These are phyloP conservation scores for Athrips mouffetella DNA, from an alignment of 2,888 invertebrate genomes.

Conservation along the genomic window DNA sequence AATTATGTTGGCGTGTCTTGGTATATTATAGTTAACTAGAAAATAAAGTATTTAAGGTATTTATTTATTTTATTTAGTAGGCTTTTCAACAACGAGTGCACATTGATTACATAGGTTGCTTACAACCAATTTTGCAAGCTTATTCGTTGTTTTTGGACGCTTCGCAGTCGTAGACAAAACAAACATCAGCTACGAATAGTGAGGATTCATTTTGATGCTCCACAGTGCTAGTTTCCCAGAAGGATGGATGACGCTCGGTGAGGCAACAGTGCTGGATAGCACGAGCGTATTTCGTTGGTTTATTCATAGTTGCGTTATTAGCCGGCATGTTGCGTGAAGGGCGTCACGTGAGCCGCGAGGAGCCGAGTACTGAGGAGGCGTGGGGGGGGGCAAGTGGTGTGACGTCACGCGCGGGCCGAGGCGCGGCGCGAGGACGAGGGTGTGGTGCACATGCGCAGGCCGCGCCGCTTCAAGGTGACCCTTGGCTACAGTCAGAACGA, in stretches of 20 bases:
- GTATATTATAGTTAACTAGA: no score
- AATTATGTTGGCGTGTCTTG: no score
- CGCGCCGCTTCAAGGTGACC: slow-evolving; percentile 72
- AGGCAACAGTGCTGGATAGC: not conserved
- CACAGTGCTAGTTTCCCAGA: not conserved
- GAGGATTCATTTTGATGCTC: no score
- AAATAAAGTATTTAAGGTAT: no score
- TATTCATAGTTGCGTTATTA: slow-evolving; percentile 37
- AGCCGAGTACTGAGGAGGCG: no score
- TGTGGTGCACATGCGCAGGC: slow-evolving; percentile 75
- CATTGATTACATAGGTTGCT: no score
- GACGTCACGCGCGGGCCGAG: slow-evolving; percentile 51
- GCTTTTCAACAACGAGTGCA: no score
- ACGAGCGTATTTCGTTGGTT: slow-evolving; percentile 33
- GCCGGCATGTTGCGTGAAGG: slow-evolving; percentile 52
- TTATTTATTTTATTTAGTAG: no score
- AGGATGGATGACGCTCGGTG: not conserved
- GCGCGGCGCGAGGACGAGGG: slow-evolving; percentile 54
- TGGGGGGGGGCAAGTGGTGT: slow-evolving; percentile 35
- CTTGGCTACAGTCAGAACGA: slow-evolving; percentile 45
- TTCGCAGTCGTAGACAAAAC: no score
- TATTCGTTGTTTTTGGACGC: no score
- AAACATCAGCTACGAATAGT: no score
- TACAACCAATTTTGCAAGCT: no score
- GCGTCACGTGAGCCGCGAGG: slow-evolving; percentile 54